Percentiles rank a stretch among this genome's conserved stretches.
These are phyloP conservation scores for Castor canadensis DNA, from an alignment of 2,113 vertebrate species.

Conservation along the genomic window DNA sequence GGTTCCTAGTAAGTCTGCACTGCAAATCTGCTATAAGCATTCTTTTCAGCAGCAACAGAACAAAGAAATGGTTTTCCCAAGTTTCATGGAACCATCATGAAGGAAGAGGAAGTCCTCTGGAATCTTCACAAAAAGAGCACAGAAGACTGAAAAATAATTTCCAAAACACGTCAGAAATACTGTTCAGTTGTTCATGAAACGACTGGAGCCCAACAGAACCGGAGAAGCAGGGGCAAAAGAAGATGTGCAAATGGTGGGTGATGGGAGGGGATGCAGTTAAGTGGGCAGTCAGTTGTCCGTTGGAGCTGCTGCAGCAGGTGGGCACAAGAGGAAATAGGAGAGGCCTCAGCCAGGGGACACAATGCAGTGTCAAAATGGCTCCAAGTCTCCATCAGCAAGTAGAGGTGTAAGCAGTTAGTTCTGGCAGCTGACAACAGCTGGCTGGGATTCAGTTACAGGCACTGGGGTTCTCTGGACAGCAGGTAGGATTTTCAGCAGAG, in stretches of 20 bases:
- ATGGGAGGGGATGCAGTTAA: background rate
- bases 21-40: background rate
- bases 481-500: slow-evolving; percentile 19
- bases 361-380: background rate
- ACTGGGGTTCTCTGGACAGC: background rate
- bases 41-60: slow-evolving; percentile 4
- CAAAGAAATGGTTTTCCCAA: slow-evolving; percentile 21
- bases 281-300: background rate
- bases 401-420: background rate
- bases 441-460: background rate
- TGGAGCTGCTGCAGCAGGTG: background rate
- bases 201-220: background rate
- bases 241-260: background rate
- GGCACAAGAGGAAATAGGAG: background rate
- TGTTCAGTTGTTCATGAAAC: background rate
- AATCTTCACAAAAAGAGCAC: background rate
- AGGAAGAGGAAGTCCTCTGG: background rate
- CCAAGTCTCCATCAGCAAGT: background rate
- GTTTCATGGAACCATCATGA: background rate
- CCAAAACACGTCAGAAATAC: background rate
- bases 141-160: background rate
- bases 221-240: background rate
- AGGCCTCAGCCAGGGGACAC: background rate
- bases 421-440: background rate
- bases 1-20: background rate